A percentile compares a stretch with the other conserved stretches of the same genome.
Evolutionary conservation across 2,888 invertebrate species (phyloP).

Genomic region (Sialis lutaria): DNA sequence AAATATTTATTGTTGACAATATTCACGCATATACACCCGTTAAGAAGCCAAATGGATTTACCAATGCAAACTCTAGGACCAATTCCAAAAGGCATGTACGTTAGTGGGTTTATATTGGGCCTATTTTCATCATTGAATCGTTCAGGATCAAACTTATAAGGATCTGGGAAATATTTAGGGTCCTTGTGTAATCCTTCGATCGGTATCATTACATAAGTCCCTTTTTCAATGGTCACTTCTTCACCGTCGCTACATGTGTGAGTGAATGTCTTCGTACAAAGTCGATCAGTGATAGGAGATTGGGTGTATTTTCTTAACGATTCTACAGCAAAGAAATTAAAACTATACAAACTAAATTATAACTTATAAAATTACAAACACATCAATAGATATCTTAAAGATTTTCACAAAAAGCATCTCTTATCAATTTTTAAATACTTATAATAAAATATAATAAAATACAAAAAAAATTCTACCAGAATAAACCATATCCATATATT

Average conservation of each 20-base stretch:
- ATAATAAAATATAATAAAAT: no score
- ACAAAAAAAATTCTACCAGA: constrained; percentile 22
- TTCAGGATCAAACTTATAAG: constrained; percentile 32
- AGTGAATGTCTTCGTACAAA: constrained; percentile 31
- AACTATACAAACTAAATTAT: no score
- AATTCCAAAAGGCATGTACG: constrained; percentile 34
- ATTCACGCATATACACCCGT: constrained; percentile 8
- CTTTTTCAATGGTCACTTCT: constrained; percentile 22
- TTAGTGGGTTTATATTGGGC: constrained; percentile 27
- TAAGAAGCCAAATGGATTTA: no score
- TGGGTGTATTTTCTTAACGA: constrained; percentile 30
- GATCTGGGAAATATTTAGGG: constrained; percentile 34
- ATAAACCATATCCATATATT: constrained; percentile 37
- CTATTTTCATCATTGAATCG: constrained; percentile 36
- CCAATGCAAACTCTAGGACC: constrained; percentile 26
- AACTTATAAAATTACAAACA: no score
- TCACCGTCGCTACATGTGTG: constrained; percentile 21
- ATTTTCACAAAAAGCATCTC: no score
- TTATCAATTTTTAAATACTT: no score
- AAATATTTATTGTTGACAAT: neutral
- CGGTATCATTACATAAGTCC: constrained; percentile 28
- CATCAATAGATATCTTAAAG: no score
- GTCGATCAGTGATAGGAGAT: constrained; percentile 24
- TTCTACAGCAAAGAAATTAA: constrained; percentile 17
- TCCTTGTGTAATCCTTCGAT: constrained; percentile 34